Conservation (phyloP, 2,888 invertebrate species). For the Antitype chi region DNA sequence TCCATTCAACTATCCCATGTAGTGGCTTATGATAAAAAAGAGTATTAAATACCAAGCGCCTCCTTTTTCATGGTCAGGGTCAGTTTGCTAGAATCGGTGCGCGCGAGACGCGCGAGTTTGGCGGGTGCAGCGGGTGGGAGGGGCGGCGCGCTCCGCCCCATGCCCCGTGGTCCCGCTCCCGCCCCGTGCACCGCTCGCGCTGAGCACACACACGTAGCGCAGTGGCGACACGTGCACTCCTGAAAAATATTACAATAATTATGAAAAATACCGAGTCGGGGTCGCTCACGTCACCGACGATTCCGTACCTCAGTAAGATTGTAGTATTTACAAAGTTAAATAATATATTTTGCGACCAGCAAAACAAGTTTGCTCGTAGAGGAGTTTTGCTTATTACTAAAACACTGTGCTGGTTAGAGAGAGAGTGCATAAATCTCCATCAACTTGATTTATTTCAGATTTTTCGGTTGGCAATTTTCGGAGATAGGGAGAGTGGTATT, state of each 20-base stretch:
- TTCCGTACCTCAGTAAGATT: neutral
- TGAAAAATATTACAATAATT: constrained; percentile 13
- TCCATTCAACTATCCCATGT: no score
- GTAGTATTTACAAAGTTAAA: no score
- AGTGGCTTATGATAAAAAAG: neutral
- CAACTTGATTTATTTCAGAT: no score
- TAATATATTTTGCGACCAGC: no score
- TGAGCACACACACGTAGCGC: constrained; percentile 67
- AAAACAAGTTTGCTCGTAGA: no score
- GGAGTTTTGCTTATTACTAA: no score
- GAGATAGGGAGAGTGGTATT: no score
- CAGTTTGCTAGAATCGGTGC: constrained; percentile 66
- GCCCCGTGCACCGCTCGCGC: constrained; percentile 47
- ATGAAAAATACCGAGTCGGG: neutral
- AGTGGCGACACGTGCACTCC: constrained; percentile 71
- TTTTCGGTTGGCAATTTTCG: no score
- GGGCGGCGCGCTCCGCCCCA: constrained; percentile 57
- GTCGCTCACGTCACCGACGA: neutral
- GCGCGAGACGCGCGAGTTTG: constrained; percentile 53
- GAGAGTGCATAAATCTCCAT: no score
- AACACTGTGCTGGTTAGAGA: no score
- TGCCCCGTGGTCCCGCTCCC: constrained; percentile 44
- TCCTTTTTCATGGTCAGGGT: constrained; percentile 84
- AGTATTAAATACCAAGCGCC: constrained; percentile 76
- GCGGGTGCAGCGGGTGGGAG: constrained; percentile 52